Evolutionary conservation across 2,888 invertebrate genomes (phyloP), one percentile per base, ranked within the genome.

Genomic region (Syrista parreyssii): DNA sequence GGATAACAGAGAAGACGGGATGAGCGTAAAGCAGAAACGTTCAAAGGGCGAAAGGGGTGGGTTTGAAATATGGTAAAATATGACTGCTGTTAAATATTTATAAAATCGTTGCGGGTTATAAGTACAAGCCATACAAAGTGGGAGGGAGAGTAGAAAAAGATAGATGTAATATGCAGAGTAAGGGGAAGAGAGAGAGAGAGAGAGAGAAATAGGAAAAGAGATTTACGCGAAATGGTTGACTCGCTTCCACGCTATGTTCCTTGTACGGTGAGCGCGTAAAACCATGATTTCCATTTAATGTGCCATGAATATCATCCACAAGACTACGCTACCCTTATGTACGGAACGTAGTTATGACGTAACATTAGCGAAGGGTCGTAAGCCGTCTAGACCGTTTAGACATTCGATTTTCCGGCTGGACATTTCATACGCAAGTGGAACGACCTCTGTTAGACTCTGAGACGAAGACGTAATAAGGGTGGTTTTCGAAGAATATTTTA

Each of bases 221-320:
- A 23, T 11, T 31, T 11, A 71, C 12, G 55, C 55, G 1, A 71
- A 32, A 30, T 80, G 79, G 79, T 77, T 75, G 79, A 78, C 80
- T 81, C 79, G 80, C 68, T 79, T 78, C 76, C 74, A 76, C 76
- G 80, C 68, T 75, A 77, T 80, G 69, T 75, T 80, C 77, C 79
- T 78, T 75, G 76, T 69, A 31, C 69, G 68, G 74, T 34, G 75
- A 77, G 74, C 79, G 81, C 83, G 84, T 83, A 83, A 85, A 86
- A 84, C 83, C 85, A 84, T 84, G 84, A 87, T 88, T 88, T 87
- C 84, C 88, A 86, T 87, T 87, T 86, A 85, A 86, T 86, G 81
- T 79, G 74, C 82, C 82, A 85, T 86, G 87, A 87, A 88, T 87
- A 86, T 80, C n/a, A 35, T 34, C 68, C 75, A 68, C 15, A 30